Evolutionary conservation across 2,888 invertebrate species (phyloP), one percentile per base, ranked within the genome.

Genomic region (Ichneumoninae sp.): DNA sequence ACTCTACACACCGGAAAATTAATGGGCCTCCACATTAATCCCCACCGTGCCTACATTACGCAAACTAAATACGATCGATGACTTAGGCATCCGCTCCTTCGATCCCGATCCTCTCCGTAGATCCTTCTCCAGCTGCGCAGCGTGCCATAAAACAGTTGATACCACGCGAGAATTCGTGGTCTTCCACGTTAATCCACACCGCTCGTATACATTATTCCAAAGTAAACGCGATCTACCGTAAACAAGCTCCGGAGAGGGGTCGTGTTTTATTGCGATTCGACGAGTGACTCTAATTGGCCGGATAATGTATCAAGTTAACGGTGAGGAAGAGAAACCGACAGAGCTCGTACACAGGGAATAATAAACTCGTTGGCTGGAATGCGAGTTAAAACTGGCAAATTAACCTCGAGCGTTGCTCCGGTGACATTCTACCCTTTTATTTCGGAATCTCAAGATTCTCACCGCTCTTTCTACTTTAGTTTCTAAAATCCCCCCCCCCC

Each of bases 311-410:
- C 66, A 54, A 79, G 63, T 82, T 74, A 78, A 77, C n/a, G 57
- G 65, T 10, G 63, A 78, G 65, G 19, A 75, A 60, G 57, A 66
- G 30, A 52, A 70, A n/a, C 19, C 13, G 40, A 63, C 54, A 47
- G 65, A 66, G 22, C 57, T 26, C 26, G 40, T 69, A 36, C 54
- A 44, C 74, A 36, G 47, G 40, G 70, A 75, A 79, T 75, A 85
- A 81, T 71, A 81, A 85, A 81, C 78, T 81, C 66, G 57, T 52
- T 69, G 26, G 50, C 13, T 50, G 77, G 81, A 81, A 81, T 79
- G 75, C 75, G 75, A 78, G 81, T 85, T 81, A 79, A 85, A 81
- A 81, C 84, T 70, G 78, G 74, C 78, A 78, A 85, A 85, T 85
- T 81, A 85, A 85, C 84, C 84, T 78, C 57, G 78, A 79, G 75